Evolutionary conservation across 2,888 invertebrate species (phyloP).

Genomic region (Synergus umbraculus): DNA sequence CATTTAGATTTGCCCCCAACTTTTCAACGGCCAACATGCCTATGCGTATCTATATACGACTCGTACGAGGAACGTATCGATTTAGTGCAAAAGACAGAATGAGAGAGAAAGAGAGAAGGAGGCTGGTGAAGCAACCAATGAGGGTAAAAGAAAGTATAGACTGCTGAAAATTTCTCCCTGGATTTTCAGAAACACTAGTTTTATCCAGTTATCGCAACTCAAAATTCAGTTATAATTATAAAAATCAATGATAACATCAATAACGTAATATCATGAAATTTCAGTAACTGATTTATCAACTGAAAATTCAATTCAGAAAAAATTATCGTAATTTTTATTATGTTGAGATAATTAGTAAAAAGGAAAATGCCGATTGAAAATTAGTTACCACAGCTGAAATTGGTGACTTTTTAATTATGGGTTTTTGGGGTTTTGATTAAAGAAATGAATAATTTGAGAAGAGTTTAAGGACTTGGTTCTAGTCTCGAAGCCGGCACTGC

Average conservation of each 20-base stretch:
- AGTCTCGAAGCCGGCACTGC: background rate
- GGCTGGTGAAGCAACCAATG: slow-evolving; percentile 48
- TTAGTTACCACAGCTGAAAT: too few relatives aligned
- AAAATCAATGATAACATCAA: background rate
- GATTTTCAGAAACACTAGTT: background rate
- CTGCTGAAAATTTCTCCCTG: background rate
- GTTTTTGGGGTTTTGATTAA: too few relatives aligned
- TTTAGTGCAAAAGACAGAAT: slow-evolving; percentile 64
- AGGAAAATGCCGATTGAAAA: too few relatives aligned
- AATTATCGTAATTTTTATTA: too few relatives aligned
- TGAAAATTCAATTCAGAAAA: too few relatives aligned
- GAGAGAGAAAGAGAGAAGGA: slow-evolving; percentile 50
- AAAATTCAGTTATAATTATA: background rate
- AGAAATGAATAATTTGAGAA: background rate
- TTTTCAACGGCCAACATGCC: slow-evolving; percentile 60
- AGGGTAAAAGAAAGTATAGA: slow-evolving; percentile 44
- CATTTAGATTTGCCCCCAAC: slow-evolving; percentile 52
- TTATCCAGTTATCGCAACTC: background rate
- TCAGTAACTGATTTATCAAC: background rate
- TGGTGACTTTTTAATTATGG: too few relatives aligned
- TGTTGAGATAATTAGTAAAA: too few relatives aligned
- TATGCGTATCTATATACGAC: slow-evolving; percentile 59
- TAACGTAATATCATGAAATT: background rate
- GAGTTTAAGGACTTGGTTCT: background rate
- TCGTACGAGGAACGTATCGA: slow-evolving; percentile 68